phyloP scores from a whole-genome alignment of 2,113 vertebrate species.

The Carassius carassius region DNA sequence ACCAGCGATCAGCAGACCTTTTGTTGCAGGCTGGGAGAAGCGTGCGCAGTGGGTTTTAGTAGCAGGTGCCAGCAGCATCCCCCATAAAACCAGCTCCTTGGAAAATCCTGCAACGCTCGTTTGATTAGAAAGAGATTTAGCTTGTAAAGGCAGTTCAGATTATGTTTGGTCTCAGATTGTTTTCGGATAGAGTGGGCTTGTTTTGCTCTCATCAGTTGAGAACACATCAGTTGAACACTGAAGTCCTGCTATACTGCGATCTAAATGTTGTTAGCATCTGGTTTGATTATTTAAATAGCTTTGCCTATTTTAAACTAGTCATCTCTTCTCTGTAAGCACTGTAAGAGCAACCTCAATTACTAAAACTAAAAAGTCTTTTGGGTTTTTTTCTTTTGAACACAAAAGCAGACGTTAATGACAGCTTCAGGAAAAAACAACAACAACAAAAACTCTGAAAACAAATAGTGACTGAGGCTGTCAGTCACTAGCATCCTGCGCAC shows the following conservation, averaged over 20 bases:
- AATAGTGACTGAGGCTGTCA: no score
- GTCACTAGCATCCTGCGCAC: no score
- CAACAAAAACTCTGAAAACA: no score
- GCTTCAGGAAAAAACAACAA: not conserved
- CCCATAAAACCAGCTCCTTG: not conserved
- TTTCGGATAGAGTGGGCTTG: not conserved
- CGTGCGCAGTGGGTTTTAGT: conserved; percentile 33
- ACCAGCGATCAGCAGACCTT: conserved; percentile 22
- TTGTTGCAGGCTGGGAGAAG: conserved; percentile 31
- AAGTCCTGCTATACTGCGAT: conserved; percentile 11
- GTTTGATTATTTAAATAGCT: not conserved
- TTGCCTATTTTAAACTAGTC: not conserved
- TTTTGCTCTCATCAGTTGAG: not conserved
- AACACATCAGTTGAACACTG: not conserved
- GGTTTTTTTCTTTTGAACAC: not conserved
- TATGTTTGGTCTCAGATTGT: not conserved
- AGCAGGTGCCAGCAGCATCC: conserved; percentile 34
- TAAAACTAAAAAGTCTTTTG: not conserved
- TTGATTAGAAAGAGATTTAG: not conserved
- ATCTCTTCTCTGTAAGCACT: not conserved
- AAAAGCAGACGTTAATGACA: not conserved
- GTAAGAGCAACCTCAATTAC: not conserved
- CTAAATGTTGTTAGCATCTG: not conserved
- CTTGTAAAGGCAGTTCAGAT: not conserved
- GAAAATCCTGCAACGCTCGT: conserved; percentile 4